A percentile compares a stretch with the other conserved stretches of the same genome.
phyloP scores from a whole-genome alignment of 2,888 invertebrate species.

The Tenthredo amoena region DNA sequence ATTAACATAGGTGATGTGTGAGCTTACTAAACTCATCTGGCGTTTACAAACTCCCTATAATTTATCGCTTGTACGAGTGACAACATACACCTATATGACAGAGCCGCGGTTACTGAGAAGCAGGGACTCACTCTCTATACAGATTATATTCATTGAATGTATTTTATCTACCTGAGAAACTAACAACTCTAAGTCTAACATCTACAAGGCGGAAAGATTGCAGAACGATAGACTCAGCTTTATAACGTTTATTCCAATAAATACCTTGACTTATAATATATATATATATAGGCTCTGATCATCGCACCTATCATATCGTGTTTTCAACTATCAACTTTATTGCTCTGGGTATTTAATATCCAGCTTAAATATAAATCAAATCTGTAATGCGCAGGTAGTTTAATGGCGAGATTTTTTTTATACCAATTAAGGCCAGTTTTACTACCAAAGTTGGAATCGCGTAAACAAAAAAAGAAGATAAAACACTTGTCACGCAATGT shows the following conservation, averaged over 20 bases:
- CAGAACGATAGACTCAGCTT: neutral
- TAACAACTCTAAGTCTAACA: neutral
- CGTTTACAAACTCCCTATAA: constrained; percentile 32
- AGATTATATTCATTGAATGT: neutral
- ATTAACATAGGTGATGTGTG: constrained; percentile 11
- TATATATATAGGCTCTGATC: neutral
- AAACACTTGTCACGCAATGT: neutral
- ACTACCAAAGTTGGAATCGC: neutral
- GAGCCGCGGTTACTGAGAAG: neutral
- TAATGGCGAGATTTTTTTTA: neutral
- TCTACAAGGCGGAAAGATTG: neutral
- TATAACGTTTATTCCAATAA: neutral
- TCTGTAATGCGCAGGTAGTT: neutral
- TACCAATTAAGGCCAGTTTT: neutral
- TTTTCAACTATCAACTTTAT: constrained; percentile 10
- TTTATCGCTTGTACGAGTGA: constrained; percentile 15
- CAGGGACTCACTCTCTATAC: neutral
- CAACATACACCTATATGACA: neutral
- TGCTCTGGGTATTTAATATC: neutral
- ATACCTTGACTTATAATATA: neutral
- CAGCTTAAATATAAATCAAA: neutral
- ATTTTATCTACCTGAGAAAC: neutral
- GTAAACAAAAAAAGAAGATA: neutral
- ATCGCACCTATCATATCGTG: neutral
- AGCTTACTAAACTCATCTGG: constrained; percentile 15